Conservation (phyloP, 1,140 invertebrate genomes). For the Eurosta solidaginis region DNA sequence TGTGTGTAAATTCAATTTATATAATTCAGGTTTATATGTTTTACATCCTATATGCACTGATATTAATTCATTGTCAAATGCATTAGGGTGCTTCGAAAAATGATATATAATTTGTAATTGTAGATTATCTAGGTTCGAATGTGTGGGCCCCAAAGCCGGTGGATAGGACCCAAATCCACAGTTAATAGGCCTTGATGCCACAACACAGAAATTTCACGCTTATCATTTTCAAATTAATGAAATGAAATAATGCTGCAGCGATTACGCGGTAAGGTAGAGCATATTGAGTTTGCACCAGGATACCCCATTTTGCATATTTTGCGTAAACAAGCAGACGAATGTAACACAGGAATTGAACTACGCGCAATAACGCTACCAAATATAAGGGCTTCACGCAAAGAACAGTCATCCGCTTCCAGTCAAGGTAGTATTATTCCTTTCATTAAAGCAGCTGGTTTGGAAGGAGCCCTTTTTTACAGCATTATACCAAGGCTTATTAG, state of each 20-base stretch:
- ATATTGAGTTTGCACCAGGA: slow-evolving; percentile 93
- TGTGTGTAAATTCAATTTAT: no score
- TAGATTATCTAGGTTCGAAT: no score
- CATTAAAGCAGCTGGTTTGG: slow-evolving; percentile 97
- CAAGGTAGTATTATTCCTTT: slow-evolving; percentile 94
- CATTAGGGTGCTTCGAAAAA: no score
- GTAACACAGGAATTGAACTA: slow-evolving; percentile 92
- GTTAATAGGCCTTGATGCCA: slow-evolving; percentile 98
- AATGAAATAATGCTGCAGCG: slow-evolving; percentile 95
- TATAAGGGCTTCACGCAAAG: slow-evolving; percentile 93
- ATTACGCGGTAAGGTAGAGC: slow-evolving; percentile 93
- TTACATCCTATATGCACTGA: no score
- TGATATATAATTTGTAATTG: no score
- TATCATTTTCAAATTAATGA: slow-evolving; percentile 83
- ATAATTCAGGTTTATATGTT: no score
- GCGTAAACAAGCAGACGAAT: slow-evolving; percentile 93
- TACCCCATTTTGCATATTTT: slow-evolving; percentile 99
- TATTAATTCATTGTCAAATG: no score
- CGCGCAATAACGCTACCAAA: slow-evolving; percentile 88
- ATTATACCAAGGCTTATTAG: slow-evolving; percentile 95
- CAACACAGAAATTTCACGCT: slow-evolving; percentile 84
- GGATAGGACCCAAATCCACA: no score
- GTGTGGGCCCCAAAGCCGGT: no score
- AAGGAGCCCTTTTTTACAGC: slow-evolving; percentile 92
- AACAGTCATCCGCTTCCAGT: slow-evolving; percentile 90